Conservation (phyloP, 2,888 invertebrate genomes). For the Emmelina monodactyla region DNA sequence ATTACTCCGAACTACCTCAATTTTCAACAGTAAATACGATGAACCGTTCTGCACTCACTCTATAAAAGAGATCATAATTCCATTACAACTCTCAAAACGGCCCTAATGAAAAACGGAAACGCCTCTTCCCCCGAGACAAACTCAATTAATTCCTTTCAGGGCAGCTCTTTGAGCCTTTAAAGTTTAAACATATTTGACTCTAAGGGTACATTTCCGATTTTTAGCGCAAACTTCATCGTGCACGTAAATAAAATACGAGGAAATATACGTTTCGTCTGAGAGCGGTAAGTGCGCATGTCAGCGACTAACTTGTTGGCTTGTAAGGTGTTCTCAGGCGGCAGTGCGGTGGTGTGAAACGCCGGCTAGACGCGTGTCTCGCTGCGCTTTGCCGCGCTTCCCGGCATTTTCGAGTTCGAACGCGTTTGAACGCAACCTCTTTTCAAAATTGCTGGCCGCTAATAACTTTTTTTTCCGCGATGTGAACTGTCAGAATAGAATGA, state of each 20-base stretch:
- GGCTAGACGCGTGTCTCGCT: slow-evolving; percentile 31
- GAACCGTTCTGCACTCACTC: slow-evolving; percentile 20
- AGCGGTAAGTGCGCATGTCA: slow-evolving; percentile 47
- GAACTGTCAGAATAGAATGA: neutral
- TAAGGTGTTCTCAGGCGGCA: slow-evolving; percentile 37
- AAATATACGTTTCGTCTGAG: slow-evolving; percentile 10
- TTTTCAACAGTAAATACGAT: neutral
- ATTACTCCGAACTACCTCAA: neutral
- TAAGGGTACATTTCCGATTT: slow-evolving; percentile 12
- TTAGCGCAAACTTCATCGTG: neutral
- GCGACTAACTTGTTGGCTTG: slow-evolving; percentile 57
- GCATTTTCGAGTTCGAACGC: slow-evolving; percentile 8
- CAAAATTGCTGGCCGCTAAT: neutral
- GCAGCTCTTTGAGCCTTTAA: slow-evolving; percentile 48
- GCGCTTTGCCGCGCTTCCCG: slow-evolving; percentile 4
- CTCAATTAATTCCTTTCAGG: slow-evolving; percentile 56
- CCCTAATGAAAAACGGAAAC: slow-evolving; percentile 56
- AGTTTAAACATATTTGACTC: slow-evolving; percentile 49
- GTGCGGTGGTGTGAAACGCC: slow-evolving; percentile 48
- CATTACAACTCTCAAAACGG: slow-evolving; percentile 44
- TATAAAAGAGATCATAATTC: slow-evolving; percentile 46
- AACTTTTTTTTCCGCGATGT: neutral
- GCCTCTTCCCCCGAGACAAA: slow-evolving; percentile 55
- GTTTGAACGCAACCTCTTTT: slow-evolving; percentile 25
- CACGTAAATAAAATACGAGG: slow-evolving; percentile 18